Base-by-base conservation (phyloP, 2,113 vertebrate species). In the Cyrtonyx montezumae region DNA sequence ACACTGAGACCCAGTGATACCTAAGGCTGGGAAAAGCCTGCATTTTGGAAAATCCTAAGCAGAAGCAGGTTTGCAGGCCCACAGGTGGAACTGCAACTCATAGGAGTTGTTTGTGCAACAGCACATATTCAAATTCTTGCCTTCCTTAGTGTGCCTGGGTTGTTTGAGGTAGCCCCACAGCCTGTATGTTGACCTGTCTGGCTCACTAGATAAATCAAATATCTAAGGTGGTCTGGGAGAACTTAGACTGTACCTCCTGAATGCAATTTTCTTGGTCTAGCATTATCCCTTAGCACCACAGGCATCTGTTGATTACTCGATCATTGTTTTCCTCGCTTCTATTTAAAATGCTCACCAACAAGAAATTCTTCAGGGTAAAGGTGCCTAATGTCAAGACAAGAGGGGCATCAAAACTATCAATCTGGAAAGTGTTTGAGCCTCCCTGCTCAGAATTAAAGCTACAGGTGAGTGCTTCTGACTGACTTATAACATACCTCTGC, bases 91-190 rank as follows among this genome's bases (percentile, higher is more conserved):
- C 20, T 84, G 34, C 49, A 14, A 8, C 5, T 51, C n/a, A 61
- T 6, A 53, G 30, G 23, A 84, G 5, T 61, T 79, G 25, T 46
- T 82, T 76, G 34, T n/a, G 4, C 19, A 71, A 28, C 21, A 68
- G 18, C 16, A 43, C 4, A 53, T 17, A 11, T 53, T 7, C 4
- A 74, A 81, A 82, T 8, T 6, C 3, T 11, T 6, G 13, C 49
- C 42, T 5, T 1, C 13, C 5, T 23, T 1, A 20, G 2, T 11
- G 12, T 13, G 12, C 9, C 6, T 4, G 12, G 65, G 6, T 32
- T 43, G 28, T 19, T 75, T 56, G 17, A 51, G 30, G 22, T 14
- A 79, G 46, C 2, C 12, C n/a, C n/a, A 13, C 23, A 56, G 5
- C 9, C 20, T 89, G 53, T 25, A 37, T 18, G 20, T 13, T 58